A percentile compares a stretch with the other conserved stretches of the same genome.
Conservation (phyloP, 2,113 vertebrate species). For the Brachypteracias leptosomus region DNA sequence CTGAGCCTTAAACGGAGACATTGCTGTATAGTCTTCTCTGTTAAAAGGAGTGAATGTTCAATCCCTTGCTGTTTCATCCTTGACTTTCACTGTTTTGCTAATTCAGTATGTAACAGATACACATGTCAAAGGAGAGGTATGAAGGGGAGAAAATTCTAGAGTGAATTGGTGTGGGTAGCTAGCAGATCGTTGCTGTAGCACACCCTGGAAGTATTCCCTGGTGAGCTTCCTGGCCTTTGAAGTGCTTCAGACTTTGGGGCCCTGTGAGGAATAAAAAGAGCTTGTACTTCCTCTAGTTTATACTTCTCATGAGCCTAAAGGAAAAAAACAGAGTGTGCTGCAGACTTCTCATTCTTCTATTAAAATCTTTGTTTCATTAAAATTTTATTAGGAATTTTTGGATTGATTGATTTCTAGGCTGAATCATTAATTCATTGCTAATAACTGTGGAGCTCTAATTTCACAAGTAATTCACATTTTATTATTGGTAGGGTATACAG, state of each 20-base stretch:
- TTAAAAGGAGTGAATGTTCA: background rate
- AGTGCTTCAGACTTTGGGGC: background rate
- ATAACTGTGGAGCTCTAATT: background rate
- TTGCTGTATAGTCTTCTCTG: too few species aligned
- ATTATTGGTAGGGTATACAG: background rate
- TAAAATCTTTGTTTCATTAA: background rate
- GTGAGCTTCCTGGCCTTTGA: background rate
- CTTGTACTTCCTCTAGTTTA: background rate
- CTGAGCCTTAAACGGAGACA: too few species aligned
- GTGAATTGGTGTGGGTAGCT: background rate
- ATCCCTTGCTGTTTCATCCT: background rate
- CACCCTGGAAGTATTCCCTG: background rate
- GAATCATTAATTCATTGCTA: background rate
- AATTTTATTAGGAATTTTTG: background rate
- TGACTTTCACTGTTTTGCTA: background rate
- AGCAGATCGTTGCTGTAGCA: background rate
- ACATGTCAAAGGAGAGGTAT: background rate
- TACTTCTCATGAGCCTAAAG: background rate
- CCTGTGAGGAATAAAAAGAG: background rate
- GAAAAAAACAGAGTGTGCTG: background rate
- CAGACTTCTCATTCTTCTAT: background rate
- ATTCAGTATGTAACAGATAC: background rate
- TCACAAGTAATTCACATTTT: background rate
- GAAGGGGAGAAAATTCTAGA: background rate
- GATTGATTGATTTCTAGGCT: background rate